These are phyloP conservation scores for Caenorhabditis panamensis DNA, from an alignment of 2,888 invertebrate species.

Conservation along the genomic window DNA sequence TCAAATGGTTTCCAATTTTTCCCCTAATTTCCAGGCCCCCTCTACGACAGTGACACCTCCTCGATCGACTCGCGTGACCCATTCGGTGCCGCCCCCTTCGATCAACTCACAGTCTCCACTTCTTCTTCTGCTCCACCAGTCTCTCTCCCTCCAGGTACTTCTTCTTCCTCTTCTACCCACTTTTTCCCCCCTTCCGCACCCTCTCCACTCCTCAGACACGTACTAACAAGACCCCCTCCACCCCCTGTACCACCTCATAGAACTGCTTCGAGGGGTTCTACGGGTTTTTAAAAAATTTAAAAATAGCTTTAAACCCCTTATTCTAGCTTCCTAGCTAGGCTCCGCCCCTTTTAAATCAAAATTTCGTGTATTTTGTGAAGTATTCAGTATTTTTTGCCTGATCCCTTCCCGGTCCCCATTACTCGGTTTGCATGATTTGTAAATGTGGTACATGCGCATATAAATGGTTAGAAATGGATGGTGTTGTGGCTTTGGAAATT, in stretches of 20 bases:
- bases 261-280: conserved; percentile 41
- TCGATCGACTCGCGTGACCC: conserved; percentile 82
- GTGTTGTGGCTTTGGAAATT: neutral
- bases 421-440: neutral
- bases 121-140: conserved; percentile 34
- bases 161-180: neutral
- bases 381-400: conserved; percentile 17
- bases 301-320: too few relatives aligned
- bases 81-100: conserved; percentile 83
- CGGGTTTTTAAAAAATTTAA: neutral
- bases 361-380: conserved; percentile 12
- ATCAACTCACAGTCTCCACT: conserved; percentile 64
- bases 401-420: too few relatives aligned
- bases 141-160: conserved; percentile 21
- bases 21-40: conserved; percentile 8
- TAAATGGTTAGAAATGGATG: conserved; percentile 22
- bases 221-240: conserved; percentile 34
- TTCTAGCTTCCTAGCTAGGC: too few relatives aligned
- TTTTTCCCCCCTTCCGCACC: conserved; percentile 20
- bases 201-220: conserved; percentile 45
- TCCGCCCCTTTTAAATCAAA: neutral
- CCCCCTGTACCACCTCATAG: conserved; percentile 40
- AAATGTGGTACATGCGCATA: conserved; percentile 29
- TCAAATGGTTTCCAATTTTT: too few relatives aligned
- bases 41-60: conserved; percentile 44